These are phyloP conservation scores for Gastrophysa polygoni DNA, from an alignment of 2,888 invertebrate genomes.

Conservation along the genomic window DNA sequence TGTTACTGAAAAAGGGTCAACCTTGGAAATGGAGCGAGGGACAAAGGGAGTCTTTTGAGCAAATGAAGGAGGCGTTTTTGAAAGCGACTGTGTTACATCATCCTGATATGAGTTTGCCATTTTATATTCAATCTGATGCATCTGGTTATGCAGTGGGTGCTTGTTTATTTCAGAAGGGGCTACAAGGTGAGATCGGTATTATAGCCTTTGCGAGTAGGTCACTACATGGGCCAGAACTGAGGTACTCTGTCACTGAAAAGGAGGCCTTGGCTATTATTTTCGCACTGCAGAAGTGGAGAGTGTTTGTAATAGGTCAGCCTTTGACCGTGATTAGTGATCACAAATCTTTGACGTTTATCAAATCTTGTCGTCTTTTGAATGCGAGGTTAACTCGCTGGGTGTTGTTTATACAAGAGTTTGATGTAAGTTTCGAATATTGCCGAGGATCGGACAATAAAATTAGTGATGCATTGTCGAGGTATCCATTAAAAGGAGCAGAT, in stretches of 20 bases:
- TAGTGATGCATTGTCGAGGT: slow-evolving; percentile 22
- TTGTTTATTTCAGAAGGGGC: slow-evolving; percentile 8
- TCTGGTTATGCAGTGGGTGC: slow-evolving; percentile 5
- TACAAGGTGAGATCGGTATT: not conserved
- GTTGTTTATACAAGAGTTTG: slow-evolving; percentile 24
- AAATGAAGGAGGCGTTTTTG: slow-evolving; percentile 21
- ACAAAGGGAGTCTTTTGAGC: slow-evolving; percentile 16
- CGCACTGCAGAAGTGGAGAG: slow-evolving; percentile 17
- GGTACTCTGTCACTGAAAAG: slow-evolving; percentile 16
- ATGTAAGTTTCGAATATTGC: slow-evolving; percentile 23
- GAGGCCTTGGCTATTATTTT: slow-evolving; percentile 17
- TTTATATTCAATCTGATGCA: slow-evolving; percentile 5
- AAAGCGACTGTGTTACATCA: slow-evolving; percentile 12
- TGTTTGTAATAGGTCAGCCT: slow-evolving; percentile 12
- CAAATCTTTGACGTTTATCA: slow-evolving; percentile 20
- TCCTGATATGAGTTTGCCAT: slow-evolving; percentile 20
- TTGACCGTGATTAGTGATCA: slow-evolving; percentile 22
- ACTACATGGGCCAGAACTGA: slow-evolving; percentile 8
- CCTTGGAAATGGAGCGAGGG: slow-evolving; percentile 17
- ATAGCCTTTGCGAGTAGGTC: slow-evolving; percentile 19
- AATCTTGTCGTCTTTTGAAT: slow-evolving; percentile 17
- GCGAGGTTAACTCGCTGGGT: slow-evolving; percentile 28
- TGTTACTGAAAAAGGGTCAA: slow-evolving; percentile 18
- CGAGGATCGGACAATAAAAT: slow-evolving; percentile 23
- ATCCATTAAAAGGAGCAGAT: slow-evolving; percentile 9